Evolutionary conservation across 2,113 vertebrate species (phyloP).

Genomic region (Anarhynchus alexandrinus): DNA sequence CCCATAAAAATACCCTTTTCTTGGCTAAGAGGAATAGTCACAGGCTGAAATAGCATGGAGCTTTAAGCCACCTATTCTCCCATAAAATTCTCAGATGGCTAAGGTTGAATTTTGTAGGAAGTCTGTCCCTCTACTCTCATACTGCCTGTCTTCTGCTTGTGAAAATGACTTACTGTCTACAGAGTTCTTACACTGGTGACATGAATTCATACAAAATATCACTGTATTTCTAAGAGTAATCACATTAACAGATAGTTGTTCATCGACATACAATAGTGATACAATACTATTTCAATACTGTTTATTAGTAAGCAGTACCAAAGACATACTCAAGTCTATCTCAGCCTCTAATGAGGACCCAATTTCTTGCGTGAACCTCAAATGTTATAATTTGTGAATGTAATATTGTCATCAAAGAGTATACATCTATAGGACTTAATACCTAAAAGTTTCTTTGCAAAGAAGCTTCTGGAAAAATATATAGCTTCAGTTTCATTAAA

Average conservation of each 20-base stretch:
- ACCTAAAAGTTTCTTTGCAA: neutral
- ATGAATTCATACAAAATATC: neutral
- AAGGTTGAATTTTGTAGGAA: neutral
- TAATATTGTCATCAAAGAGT: neutral
- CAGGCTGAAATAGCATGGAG: neutral
- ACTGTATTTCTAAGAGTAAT: neutral
- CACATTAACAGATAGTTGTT: neutral
- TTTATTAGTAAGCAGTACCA: neutral
- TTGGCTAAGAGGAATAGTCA: neutral
- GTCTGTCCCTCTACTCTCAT: neutral
- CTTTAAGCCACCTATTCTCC: neutral
- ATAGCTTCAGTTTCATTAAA: neutral
- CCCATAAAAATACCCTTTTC: neutral
- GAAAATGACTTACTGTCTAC: neutral
- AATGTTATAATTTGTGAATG: neutral
- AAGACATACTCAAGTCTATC: neutral
- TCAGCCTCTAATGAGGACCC: neutral
- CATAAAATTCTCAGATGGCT: neutral
- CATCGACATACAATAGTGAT: neutral
- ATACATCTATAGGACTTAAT: neutral
- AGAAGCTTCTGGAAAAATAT: neutral
- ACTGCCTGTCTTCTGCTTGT: neutral
- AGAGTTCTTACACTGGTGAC: neutral
- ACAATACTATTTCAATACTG: neutral
- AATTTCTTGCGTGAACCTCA: neutral